Conservation (phyloP, 2,888 invertebrate genomes). For the Sarcophaga caerulescens region DNA sequence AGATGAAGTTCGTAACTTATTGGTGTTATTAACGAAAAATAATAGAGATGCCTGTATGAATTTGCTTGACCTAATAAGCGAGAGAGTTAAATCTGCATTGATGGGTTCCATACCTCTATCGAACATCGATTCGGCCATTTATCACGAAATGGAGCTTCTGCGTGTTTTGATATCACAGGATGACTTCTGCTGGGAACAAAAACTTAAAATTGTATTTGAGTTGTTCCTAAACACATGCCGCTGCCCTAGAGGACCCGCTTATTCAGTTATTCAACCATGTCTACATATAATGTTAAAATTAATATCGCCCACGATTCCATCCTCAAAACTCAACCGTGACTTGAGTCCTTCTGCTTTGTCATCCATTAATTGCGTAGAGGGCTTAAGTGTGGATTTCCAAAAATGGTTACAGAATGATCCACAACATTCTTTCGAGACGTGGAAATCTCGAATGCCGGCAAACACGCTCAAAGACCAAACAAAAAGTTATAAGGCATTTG, state of each 20-base stretch:
- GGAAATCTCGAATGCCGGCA: constrained; percentile 86
- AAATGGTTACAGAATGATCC: constrained; percentile 89
- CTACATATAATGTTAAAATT: constrained; percentile 93
- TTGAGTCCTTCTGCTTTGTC: constrained; percentile 82
- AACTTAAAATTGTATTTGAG: constrained; percentile 93
- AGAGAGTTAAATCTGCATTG: constrained; percentile 91
- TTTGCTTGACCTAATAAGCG: constrained; percentile 85
- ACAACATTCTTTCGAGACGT: constrained; percentile 86
- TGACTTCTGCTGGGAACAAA: constrained; percentile 97
- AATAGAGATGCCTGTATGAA: constrained; percentile 89
- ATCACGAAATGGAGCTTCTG: constrained; percentile 94
- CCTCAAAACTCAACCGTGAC: constrained; percentile 83
- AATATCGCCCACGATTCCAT: constrained; percentile 86
- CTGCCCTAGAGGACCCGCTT: constrained; percentile 89
- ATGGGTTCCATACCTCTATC: constrained; percentile 89
- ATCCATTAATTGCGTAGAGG: constrained; percentile 83
- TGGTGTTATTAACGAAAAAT: constrained; percentile 94
- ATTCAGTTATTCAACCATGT: constrained; percentile 95
- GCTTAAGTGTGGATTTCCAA: constrained; percentile 86
- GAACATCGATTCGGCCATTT: constrained; percentile 88
- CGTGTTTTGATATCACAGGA: constrained; percentile 94
- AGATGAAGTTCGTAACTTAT: constrained; percentile 92
- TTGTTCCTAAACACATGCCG: constrained; percentile 91
- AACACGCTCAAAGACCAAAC: constrained; percentile 72
- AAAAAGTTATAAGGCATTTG: constrained; percentile 69